Percentiles rank a stretch among this genome's conserved stretches.
These are phyloP conservation scores for Pollenia griseotomentosa DNA, from an alignment of 2,888 invertebrate species.

Conservation along the genomic window DNA sequence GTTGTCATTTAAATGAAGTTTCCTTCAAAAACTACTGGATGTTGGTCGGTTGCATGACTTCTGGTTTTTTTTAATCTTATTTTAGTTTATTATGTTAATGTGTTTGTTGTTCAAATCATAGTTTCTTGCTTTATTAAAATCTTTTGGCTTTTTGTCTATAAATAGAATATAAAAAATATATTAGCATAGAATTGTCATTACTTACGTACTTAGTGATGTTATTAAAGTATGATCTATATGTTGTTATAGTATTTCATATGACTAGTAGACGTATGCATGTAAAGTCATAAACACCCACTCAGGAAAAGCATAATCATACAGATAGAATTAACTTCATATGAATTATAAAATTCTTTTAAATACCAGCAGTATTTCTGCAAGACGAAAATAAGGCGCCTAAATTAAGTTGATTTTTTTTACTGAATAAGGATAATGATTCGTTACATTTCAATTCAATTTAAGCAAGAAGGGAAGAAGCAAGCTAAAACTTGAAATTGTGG, in stretches of 20 bases:
- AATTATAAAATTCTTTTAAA: conserved; percentile 2
- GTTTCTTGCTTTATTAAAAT: conserved; percentile 54
- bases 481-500: too few species aligned
- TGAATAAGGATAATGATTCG: too few species aligned
- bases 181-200: conserved; percentile 71
- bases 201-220: conserved; percentile 65
- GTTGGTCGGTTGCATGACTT: conserved; percentile 28
- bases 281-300: conserved; percentile 49
- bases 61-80: not conserved
- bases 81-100: not conserved
- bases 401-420: not conserved
- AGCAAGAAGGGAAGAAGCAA: too few species aligned
- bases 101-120: conserved; percentile 31
- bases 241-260: conserved; percentile 34
- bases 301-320: not conserved
- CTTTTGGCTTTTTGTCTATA: conserved; percentile 30
- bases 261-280: conserved; percentile 2
- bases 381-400: not conserved
- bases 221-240: conserved; percentile 62
- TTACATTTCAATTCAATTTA: too few species aligned
- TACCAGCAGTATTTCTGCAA: not conserved
- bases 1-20: conserved; percentile 43
- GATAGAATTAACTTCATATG: conserved; percentile 4
- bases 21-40: conserved; percentile 6
- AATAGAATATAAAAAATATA: conserved; percentile 56